Base-by-base conservation (phyloP, 2,797 vertebrate species). In the Novumbra hubbsi region DNA sequence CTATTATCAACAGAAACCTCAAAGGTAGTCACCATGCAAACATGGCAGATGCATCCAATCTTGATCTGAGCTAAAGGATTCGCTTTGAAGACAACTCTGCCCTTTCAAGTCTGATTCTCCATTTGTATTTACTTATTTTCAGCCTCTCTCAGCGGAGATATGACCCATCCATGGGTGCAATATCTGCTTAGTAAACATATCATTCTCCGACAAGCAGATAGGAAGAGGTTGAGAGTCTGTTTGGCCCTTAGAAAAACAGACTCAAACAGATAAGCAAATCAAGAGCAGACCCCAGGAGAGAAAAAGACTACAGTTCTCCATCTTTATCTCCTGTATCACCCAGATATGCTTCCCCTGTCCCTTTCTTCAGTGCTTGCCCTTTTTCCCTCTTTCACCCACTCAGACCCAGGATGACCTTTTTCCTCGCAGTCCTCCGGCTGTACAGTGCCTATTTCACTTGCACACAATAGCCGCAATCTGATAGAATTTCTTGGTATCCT, bases 181-280 rank as follows among this genome's bases (percentile, higher is more conserved):
- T 76, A 63, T 80, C 52, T 45, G 72, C 78, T 86, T 82, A 85
- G 78, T 81, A 79, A 85, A 86, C 68, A 79, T 60, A 81, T 87
- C 84, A 73, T 67, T 85, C 50, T 79, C 76, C 81, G 78, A 86
- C 73, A 86, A 72, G 77, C 73, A 85, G 81, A 84, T 81, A 76
- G 32, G 21, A 62, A 55, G 68, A 76, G 69, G 68, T 48, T 73
- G 77, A 72, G n/a, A 84, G 76, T 72, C 74, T 82, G 75, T 81
- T 81, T 70, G 12, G 73, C 73, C 78, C 73, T 80, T 75, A 32
- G 57, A 79, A 78, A 79, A 86, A 83, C 80, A 80, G 79, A 83
- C 74, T 32, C 48, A 78, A 86, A 77, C 76, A 1, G 81, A 88
- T 86, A 83, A 85, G 79, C 80, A 87, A 83, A 83, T 87, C 80